These are phyloP conservation scores for Rhodinocichla rosea DNA, from an alignment of 2,113 vertebrate species.

Conservation along the genomic window DNA sequence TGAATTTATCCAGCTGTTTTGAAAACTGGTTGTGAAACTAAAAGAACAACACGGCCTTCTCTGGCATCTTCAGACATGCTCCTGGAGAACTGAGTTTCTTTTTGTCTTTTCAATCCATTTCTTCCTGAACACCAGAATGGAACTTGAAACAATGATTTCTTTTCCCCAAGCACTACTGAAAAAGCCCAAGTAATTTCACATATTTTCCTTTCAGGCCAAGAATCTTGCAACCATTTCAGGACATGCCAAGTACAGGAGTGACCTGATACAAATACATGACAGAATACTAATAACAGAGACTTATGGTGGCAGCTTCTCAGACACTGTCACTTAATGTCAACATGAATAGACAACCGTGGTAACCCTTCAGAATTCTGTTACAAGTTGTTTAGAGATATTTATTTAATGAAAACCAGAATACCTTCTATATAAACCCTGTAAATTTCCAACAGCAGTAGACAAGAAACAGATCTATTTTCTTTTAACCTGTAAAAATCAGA, in stretches of 20 bases:
- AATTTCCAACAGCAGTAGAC: neutral
- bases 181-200: neutral
- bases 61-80: neutral
- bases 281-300: neutral
- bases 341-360: neutral
- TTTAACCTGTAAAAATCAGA: neutral
- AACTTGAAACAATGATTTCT: neutral
- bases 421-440: neutral
- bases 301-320: neutral
- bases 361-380: neutral
- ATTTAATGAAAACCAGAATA: neutral
- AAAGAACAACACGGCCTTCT: neutral
- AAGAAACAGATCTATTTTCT: neutral
- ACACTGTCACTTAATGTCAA: neutral
- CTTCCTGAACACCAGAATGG: neutral
- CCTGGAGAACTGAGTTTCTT: neutral
- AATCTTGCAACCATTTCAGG: neutral
- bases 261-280: neutral
- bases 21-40: neutral
- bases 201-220: neutral
- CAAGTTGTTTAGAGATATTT: neutral
- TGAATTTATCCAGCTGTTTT: neutral
- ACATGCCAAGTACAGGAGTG: neutral
- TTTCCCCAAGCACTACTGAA: neutral
- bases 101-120: neutral